Percentiles rank a stretch among this genome's conserved stretches.
Conservation (phyloP, 2,888 invertebrate genomes). For the Caenorhabditis doughertyi region DNA sequence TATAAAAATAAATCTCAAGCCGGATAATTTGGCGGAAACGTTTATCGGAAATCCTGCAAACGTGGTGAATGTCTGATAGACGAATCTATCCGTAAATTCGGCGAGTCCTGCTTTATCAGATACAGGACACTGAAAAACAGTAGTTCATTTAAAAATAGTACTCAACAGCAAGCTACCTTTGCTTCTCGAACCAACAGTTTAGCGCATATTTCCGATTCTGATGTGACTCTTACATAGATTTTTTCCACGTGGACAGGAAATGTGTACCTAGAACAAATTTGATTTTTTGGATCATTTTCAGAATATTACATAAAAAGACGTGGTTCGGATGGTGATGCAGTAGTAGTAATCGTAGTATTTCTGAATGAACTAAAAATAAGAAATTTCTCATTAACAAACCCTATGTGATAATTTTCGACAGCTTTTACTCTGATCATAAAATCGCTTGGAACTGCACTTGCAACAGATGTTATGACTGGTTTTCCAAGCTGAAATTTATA, state of each 20-base stretch:
- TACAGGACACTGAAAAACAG: slow-evolving; percentile 21
- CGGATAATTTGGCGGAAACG: neutral
- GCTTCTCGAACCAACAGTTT: slow-evolving; percentile 6
- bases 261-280: slow-evolving; percentile 25
- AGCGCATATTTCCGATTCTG: slow-evolving; percentile 12
- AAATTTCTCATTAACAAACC: slow-evolving; percentile 1
- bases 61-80: slow-evolving; percentile 24
- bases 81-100: slow-evolving; percentile 9
- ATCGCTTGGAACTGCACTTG: slow-evolving; percentile 1
- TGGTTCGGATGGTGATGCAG: slow-evolving; percentile 19
- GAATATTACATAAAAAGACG: neutral
- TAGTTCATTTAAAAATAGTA: neutral
- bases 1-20: neutral
- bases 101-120: slow-evolving; percentile 26
- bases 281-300: neutral
- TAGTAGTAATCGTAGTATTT: neutral
- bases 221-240: slow-evolving; percentile 8
- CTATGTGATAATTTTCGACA: slow-evolving; percentile 13
- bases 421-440: slow-evolving; percentile 9
- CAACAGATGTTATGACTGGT: slow-evolving; percentile 26
- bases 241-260: slow-evolving; percentile 11
- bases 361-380: neutral
- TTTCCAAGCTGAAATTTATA: slow-evolving; percentile 29
- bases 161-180: neutral
- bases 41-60: slow-evolving; percentile 3